A percentile compares a stretch with the other conserved stretches of the same genome.
These are phyloP conservation scores for Drosophila murphyi DNA, from an alignment of 1,140 invertebrate species.

Conservation along the genomic window DNA sequence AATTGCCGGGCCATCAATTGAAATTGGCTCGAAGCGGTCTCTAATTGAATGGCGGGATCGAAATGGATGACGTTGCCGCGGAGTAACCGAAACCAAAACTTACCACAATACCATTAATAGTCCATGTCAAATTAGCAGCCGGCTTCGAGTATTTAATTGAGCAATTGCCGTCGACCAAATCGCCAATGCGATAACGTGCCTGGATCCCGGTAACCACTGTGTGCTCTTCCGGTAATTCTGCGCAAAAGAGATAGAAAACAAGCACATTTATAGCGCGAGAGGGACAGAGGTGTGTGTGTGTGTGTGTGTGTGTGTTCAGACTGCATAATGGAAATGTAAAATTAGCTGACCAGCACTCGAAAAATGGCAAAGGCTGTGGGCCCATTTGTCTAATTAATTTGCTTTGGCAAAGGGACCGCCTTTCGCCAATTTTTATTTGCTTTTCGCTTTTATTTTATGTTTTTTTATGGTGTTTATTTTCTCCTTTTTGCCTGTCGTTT, in stretches of 20 bases:
- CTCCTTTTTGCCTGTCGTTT: conserved; percentile 8
- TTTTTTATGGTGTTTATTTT: too few species aligned
- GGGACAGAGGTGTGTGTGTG: conserved; percentile 17
- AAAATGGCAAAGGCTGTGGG: conserved; percentile 36
- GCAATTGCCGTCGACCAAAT: conserved; percentile 90
- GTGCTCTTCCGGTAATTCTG: conserved; percentile 89
- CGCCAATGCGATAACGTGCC: conserved; percentile 89
- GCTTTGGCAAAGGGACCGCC: conserved; percentile 40
- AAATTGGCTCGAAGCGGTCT: conserved; percentile 45
- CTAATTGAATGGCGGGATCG: conserved; percentile 52
- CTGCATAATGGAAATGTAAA: conserved; percentile 69
- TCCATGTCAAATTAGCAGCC: conserved; percentile 93
- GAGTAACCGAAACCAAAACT: conserved; percentile 79
- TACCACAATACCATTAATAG: conserved; percentile 92
- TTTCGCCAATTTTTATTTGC: conserved; percentile 34
- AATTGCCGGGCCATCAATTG: conserved; percentile 69
- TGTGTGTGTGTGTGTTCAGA: not conserved
- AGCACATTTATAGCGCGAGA: conserved; percentile 23
- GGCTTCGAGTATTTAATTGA: conserved; percentile 90
- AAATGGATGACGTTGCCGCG: conserved; percentile 19
- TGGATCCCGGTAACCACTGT: conserved; percentile 90
- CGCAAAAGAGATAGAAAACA: conserved; percentile 36
- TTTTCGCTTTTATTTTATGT: conserved; percentile 3
- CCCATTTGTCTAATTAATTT: conserved; percentile 82
- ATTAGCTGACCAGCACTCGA: conserved; percentile 55